phyloP scores from a whole-genome alignment of 2,888 invertebrate genomes.

The Galerucella nymphaeae region DNA sequence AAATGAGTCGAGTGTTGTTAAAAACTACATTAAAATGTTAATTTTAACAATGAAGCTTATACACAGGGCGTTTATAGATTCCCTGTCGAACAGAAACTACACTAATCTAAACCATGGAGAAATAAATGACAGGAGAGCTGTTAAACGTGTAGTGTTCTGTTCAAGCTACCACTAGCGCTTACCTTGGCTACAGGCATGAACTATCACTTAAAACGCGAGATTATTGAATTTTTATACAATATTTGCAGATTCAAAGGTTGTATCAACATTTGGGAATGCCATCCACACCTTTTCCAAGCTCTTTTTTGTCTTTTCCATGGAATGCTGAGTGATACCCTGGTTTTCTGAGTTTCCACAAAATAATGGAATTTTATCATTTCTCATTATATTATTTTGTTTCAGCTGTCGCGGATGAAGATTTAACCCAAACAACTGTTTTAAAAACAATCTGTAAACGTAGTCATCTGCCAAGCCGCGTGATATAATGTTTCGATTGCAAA shows the following conservation, averaged over 20 bases:
- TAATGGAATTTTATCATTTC: no score
- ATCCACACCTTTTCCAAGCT: slow-evolving; percentile 15
- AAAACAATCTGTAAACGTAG: slow-evolving; percentile 2
- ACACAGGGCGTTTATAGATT: no score
- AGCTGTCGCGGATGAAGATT: not conserved
- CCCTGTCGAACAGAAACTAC: no score
- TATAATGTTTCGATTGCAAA: not conserved
- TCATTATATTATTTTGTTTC: not conserved
- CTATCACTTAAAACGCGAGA: no score
- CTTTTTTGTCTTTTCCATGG: slow-evolving; percentile 7
- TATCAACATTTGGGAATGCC: slow-evolving; percentile 16
- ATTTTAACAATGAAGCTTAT: not conserved
- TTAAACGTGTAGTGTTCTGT: no score
- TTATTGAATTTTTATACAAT: no score
- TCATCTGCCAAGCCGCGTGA: slow-evolving; percentile 10
- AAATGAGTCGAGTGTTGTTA: slow-evolving; percentile 20
- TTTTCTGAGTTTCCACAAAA: no score
- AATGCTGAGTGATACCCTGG: no score
- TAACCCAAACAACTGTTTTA: not conserved
- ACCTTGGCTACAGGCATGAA: no score
- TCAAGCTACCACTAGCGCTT: no score
- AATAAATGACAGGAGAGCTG: no score
- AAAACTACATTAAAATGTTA: slow-evolving; percentile 17
- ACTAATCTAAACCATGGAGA: no score
- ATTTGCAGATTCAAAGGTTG: slow-evolving; percentile 7